Evolutionary conservation across 2,888 invertebrate species (phyloP).

Genomic region (Limnephilus rhombicus): DNA sequence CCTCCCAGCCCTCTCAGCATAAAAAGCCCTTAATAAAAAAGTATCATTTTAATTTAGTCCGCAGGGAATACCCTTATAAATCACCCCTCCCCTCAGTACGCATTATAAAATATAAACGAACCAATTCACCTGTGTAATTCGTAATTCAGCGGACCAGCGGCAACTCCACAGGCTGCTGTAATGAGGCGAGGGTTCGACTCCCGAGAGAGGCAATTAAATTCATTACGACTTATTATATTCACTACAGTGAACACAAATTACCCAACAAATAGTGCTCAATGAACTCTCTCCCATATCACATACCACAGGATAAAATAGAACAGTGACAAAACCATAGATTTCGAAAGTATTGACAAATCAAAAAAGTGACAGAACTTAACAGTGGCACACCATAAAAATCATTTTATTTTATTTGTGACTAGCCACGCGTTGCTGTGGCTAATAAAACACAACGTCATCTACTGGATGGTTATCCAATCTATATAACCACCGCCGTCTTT

Average conservation of each 20-base stretch:
- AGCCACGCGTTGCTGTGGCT: no score
- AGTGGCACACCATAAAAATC: no score
- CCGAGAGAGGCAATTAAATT: slow-evolving; percentile 46
- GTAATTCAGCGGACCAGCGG: neutral
- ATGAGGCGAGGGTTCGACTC: slow-evolving; percentile 37
- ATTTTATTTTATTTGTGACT: no score
- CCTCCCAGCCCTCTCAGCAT: neutral
- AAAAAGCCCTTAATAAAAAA: neutral
- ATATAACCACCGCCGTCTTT: no score
- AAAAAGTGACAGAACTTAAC: no score
- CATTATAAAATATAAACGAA: neutral
- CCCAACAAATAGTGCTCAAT: neutral
- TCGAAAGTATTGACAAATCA: no score
- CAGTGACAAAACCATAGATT: no score
- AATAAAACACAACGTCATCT: no score
- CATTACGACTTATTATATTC: slow-evolving; percentile 15
- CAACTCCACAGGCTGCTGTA: neutral
- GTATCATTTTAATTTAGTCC: neutral
- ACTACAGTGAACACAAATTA: neutral
- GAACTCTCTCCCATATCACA: no score
- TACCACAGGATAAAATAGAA: no score
- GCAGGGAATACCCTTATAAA: neutral
- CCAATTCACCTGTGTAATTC: neutral
- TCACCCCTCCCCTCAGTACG: neutral
- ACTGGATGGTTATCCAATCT: no score